These are phyloP conservation scores for Ceuthmochares aereus DNA, from an alignment of 2,113 vertebrate species.

Conservation along the genomic window DNA sequence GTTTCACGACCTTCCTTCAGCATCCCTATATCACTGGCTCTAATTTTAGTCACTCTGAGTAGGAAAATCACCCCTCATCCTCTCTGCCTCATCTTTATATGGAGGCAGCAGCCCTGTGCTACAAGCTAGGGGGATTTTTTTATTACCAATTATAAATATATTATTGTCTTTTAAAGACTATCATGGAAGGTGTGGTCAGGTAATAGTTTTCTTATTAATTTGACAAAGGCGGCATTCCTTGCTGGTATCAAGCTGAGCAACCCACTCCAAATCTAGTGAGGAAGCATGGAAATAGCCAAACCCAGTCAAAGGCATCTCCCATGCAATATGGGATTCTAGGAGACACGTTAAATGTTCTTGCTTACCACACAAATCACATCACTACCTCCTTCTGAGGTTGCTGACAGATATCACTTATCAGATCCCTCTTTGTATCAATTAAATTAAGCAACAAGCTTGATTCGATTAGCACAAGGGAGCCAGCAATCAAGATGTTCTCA, in stretches of 20 bases:
- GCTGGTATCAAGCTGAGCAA: background rate
- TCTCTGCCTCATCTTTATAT: background rate
- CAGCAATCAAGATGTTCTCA: background rate
- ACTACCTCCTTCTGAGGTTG: background rate
- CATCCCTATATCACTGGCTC: background rate
- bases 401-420: slow-evolving; percentile 26
- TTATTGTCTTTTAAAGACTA: background rate
- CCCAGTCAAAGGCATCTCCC: background rate
- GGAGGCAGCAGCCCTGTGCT: background rate
- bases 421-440: background rate
- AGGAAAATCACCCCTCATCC: background rate
- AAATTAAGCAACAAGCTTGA: background rate
- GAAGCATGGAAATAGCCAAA: background rate
- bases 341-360: background rate
- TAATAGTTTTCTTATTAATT: background rate
- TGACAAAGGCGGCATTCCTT: background rate
- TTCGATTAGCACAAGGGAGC: background rate
- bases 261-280: background rate
- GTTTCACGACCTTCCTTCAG: background rate
- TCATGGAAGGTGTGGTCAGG: background rate
- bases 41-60: background rate
- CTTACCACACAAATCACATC: background rate
- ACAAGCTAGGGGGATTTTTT: background rate
- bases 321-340: background rate
- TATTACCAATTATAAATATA: background rate